phyloP scores from a whole-genome alignment of 2,113 vertebrate genomes.

The Ploceus nigricollis region DNA sequence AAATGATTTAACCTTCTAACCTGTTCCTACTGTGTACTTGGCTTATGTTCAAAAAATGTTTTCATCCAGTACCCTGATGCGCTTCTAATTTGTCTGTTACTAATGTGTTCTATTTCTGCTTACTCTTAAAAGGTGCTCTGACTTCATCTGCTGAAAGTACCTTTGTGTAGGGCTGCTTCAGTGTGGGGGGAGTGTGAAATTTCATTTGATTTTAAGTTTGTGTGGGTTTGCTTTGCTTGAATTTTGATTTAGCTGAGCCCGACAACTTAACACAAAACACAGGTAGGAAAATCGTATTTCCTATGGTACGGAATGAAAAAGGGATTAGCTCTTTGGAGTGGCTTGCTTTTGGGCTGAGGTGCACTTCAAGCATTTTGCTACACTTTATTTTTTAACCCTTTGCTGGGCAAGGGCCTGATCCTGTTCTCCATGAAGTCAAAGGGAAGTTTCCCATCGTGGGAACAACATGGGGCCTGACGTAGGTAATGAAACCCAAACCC shows the following conservation, averaged over 20 bases:
- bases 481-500: neutral
- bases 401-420: neutral
- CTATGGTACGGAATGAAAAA: neutral
- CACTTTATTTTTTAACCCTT: neutral
- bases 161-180: neutral
- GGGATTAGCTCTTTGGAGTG: neutral
- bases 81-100: slow-evolving; percentile 52
- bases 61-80: slow-evolving; percentile 52
- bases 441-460: neutral
- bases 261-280: slow-evolving; percentile 36
- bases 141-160: neutral
- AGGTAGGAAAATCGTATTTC: slow-evolving; percentile 21
- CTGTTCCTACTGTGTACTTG: slow-evolving; percentile 48
- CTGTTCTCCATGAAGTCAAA: neutral
- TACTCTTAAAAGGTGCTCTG: neutral
- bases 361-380: neutral
- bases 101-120: slow-evolving; percentile 17
- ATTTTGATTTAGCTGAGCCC: slow-evolving; percentile 20
- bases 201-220: neutral
- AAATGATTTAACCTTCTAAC: slow-evolving; percentile 33
- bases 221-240: slow-evolving; percentile 9
- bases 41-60: slow-evolving; percentile 13
- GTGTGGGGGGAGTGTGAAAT: slow-evolving; percentile 13
- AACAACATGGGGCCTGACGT: neutral
- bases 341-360: neutral